These are phyloP conservation scores for Parnassius smintheus DNA, from an alignment of 2,888 invertebrate genomes.

Conservation along the genomic window DNA sequence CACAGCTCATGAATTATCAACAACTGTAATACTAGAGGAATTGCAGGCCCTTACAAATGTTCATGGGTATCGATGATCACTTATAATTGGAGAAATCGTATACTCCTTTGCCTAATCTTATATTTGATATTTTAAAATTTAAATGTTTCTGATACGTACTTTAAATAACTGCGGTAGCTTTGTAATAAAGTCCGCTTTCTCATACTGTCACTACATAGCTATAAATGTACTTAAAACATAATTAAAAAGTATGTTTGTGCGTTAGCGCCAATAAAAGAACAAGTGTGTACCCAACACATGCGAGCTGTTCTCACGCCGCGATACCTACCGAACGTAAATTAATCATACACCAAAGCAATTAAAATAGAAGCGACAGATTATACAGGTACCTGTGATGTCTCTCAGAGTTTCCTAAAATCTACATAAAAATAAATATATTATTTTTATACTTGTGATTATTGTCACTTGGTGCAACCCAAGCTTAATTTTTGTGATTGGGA, in stretches of 20 bases:
- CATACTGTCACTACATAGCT: conserved; percentile 10
- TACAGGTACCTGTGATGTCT: conserved; percentile 24
- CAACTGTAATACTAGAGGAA: too few relatives aligned
- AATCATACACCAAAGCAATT: conserved; percentile 29
- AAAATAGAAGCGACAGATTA: conserved; percentile 8
- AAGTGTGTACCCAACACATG: conserved; percentile 66
- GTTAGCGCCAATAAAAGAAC: conserved; percentile 63
- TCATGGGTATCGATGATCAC: too few relatives aligned
- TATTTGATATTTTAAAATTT: too few relatives aligned
- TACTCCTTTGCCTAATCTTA: too few relatives aligned
- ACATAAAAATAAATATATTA: neutral
- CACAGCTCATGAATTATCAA: too few relatives aligned
- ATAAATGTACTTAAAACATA: conserved; percentile 41
- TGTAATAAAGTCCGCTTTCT: conserved; percentile 4
- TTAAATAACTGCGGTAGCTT: neutral
- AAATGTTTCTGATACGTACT: too few relatives aligned
- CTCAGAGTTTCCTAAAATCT: neutral
- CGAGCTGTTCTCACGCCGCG: conserved; percentile 61
- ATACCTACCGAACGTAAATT: conserved; percentile 32
- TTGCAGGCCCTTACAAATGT: too few relatives aligned
- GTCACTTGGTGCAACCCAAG: too few relatives aligned
- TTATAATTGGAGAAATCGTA: too few relatives aligned
- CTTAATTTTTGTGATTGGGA: too few relatives aligned
- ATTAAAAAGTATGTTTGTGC: conserved; percentile 59
- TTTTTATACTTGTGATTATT: too few relatives aligned